Percentiles rank a stretch among this genome's conserved stretches.
Evolutionary conservation across 2,888 invertebrate genomes (phyloP).

Genomic region (Petrolisthes cinctipes): DNA sequence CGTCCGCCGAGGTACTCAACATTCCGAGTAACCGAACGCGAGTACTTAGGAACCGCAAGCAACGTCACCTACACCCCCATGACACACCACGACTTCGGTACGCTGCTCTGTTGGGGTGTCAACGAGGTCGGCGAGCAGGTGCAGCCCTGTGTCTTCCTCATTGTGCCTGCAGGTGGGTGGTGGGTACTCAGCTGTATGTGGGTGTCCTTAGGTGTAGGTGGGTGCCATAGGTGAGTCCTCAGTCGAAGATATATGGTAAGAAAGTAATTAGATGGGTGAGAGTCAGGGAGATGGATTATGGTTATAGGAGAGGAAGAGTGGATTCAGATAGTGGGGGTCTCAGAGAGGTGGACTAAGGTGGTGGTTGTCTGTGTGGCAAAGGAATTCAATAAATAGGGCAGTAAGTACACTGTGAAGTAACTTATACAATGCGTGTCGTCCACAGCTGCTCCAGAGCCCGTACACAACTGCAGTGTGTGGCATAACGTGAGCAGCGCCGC

Average conservation of each 20-base stretch:
- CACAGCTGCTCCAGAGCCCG: constrained; percentile 39
- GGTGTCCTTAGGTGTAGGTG: too few relatives aligned
- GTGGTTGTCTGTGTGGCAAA: background rate
- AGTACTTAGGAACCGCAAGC: constrained; percentile 4
- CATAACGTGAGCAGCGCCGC: constrained; percentile 38
- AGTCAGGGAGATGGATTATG: too few relatives aligned
- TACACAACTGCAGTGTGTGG: constrained; percentile 51
- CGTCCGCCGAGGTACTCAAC: constrained; percentile 66
- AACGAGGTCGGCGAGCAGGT: constrained; percentile 33
- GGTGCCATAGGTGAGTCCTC: too few relatives aligned
- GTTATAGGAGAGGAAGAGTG: background rate
- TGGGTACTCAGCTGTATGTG: too few relatives aligned
- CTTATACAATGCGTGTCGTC: background rate
- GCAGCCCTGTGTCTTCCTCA: constrained; percentile 31
- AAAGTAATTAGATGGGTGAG: too few relatives aligned
- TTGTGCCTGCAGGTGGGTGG: constrained; percentile 36
- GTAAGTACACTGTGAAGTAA: background rate
- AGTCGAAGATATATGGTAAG: too few relatives aligned
- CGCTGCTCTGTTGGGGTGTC: constrained; percentile 37
- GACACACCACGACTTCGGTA: constrained; percentile 41
- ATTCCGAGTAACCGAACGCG: constrained; percentile 60
- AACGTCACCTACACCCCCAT: constrained; percentile 36
- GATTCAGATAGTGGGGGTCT: background rate
- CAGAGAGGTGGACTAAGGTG: background rate
- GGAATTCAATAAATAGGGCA: background rate